phyloP scores from a whole-genome alignment of 2,888 invertebrate genomes.

The Plagodis dolabraria region DNA sequence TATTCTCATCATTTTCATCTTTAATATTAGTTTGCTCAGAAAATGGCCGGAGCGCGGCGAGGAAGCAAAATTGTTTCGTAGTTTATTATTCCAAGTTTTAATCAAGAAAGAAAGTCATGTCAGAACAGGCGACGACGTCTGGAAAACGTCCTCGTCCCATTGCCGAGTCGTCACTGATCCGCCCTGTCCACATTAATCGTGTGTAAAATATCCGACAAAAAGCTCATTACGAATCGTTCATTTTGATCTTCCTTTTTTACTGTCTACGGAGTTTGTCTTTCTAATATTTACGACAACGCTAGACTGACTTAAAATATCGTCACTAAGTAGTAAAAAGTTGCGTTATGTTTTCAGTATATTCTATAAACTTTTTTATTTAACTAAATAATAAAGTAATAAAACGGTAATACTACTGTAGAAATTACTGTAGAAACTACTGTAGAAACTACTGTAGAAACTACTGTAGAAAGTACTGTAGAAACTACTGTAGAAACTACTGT shows the following conservation, averaged over 20 bases:
- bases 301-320: neutral
- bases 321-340: too few species aligned
- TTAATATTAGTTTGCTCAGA: conserved; percentile 69
- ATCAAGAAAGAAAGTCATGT: conserved; percentile 72
- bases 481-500: too few species aligned
- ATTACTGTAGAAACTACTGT: too few species aligned
- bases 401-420: too few species aligned
- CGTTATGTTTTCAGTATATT: too few species aligned
- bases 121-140: conserved; percentile 56
- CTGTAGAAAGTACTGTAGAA: too few species aligned
- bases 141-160: conserved; percentile 61
- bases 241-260: conserved; percentile 24
- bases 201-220: conserved; percentile 63
- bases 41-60: conserved; percentile 51
- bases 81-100: conserved; percentile 81
- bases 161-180: conserved; percentile 50
- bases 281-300: neutral
- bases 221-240: conserved; percentile 52
- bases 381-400: too few species aligned
- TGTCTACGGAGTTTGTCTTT: conserved; percentile 1
- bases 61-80: conserved; percentile 73
- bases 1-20: conserved; percentile 50
- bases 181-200: conserved; percentile 61
- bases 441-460: too few species aligned
- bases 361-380: too few species aligned